phyloP scores from a whole-genome alignment of 2,113 vertebrate species.

The Vimba vimba region DNA sequence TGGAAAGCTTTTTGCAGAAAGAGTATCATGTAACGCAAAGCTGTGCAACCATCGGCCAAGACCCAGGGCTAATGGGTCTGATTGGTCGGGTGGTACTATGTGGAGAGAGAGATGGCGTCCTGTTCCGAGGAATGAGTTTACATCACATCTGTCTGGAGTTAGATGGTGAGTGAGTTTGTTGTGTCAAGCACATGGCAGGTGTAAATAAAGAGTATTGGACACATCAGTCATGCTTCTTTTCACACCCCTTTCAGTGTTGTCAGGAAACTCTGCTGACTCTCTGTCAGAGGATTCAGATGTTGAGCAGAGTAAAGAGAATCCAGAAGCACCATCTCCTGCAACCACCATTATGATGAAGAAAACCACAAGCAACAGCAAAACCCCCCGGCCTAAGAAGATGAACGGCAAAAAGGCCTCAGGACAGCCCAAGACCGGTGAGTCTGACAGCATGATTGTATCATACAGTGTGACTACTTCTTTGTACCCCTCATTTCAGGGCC shows the following conservation, averaged over 20 bases:
- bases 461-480: not conserved
- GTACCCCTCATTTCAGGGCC: not conserved
- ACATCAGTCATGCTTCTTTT: not conserved
- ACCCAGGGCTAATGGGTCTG: slow-evolving; percentile 76
- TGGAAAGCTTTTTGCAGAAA: slow-evolving; percentile 77
- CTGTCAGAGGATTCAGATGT: slow-evolving; percentile 77
- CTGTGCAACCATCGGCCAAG: slow-evolving; percentile 73
- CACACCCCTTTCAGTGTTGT: slow-evolving; percentile 72
- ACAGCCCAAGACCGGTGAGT: slow-evolving; percentile 66
- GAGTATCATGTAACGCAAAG: slow-evolving; percentile 80
- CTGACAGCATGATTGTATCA: not conserved
- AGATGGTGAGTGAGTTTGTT: slow-evolving; percentile 70
- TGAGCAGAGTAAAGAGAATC: slow-evolving; percentile 72
- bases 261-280: slow-evolving; percentile 80
- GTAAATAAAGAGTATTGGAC: not conserved
- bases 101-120: slow-evolving; percentile 77
- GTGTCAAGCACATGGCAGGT: not conserved
- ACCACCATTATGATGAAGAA: slow-evolving; percentile 71
- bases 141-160: slow-evolving; percentile 81
- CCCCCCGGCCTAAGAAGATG: slow-evolving; percentile 75
- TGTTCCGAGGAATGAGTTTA: slow-evolving; percentile 80
- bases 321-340: slow-evolving; percentile 56
- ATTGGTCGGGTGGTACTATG: slow-evolving; percentile 79
- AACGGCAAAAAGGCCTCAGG: slow-evolving; percentile 73
- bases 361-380: slow-evolving; percentile 68